These are phyloP conservation scores for Caerostris extrusa DNA, from an alignment of 1,140 invertebrate species.

Conservation along the genomic window DNA sequence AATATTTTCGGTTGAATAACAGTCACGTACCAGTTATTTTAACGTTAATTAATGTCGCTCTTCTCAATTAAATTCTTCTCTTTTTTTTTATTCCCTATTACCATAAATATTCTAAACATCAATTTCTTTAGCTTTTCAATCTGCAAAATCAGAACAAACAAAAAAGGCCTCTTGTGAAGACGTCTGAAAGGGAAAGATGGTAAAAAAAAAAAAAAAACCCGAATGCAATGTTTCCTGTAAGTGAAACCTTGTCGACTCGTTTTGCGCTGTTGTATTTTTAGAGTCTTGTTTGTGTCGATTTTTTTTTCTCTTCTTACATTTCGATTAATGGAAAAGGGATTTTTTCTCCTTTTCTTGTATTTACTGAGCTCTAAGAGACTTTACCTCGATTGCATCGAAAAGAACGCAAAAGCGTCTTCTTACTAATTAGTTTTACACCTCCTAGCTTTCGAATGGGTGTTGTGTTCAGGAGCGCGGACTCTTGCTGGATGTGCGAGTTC, in stretches of 20 bases:
- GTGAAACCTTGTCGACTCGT: conserved; percentile 64
- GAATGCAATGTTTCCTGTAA: conserved; percentile 41
- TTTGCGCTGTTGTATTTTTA: conserved; percentile 42
- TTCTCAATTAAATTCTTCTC: conserved; percentile 69
- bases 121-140: conserved; percentile 52
- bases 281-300: conserved; percentile 24
- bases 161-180: conserved; percentile 18
- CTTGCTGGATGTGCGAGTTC: background rate
- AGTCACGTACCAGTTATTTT: conserved; percentile 63
- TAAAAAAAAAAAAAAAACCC: conserved; percentile 7
- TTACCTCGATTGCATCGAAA: conserved; percentile 17
- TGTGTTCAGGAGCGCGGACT: conserved; percentile 2
- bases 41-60: conserved; percentile 65
- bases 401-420: conserved; percentile 3
- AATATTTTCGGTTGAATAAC: conserved; percentile 58
- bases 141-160: conserved; percentile 49
- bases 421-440: conserved; percentile 66
- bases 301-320: conserved; percentile 40
- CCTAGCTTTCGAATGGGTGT: background rate
- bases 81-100: conserved; percentile 33
- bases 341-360: conserved; percentile 20
- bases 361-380: conserved; percentile 17
- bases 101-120: conserved; percentile 37
- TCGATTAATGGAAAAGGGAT: conserved; percentile 51
- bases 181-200: background rate